Evolutionary conservation across 2,888 invertebrate species (phyloP), one percentile per base, ranked within the genome.

Genomic region (Epinotia demarniana): DNA sequence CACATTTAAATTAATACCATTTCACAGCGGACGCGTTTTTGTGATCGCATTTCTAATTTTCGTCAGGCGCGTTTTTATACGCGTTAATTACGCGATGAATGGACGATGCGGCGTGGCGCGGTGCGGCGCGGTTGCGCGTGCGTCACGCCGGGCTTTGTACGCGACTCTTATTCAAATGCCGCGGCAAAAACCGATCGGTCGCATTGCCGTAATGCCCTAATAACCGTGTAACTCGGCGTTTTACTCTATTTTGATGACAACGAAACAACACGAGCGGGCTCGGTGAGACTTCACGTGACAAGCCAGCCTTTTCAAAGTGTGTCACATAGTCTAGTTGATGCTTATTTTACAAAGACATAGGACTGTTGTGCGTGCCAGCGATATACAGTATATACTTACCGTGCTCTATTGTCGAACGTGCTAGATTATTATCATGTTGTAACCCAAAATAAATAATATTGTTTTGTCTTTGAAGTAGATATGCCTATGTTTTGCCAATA

Each of bases 31-130:
- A 84, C 82, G 73, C 80, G 79, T 83, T 89, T 90, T 90, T 90
- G 81, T 85, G 79, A 83, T 83, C 86, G 87, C 91, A 86, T 91
- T 92, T 91, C 90, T 87, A 89, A 93, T 91, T 92, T 91, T 90
- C 88, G 86, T 89, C 87, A 86, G 86, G 85, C 81, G 78, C 82
- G 83, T 89, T 93, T 93, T 93, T 93, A 85, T 85, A 89, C 85
- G 89, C 90, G 87, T 92, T 91, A 92, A 93, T 93, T 93, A 92
- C 85, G 88, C 81, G 83, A 87, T 92, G 93, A 93, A 93, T 92
- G 89, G 90, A 46, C 76, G 61, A 57, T 69, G 73, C 69, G 46
- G 58, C 69, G 69, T n/a, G 58, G 58, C 58, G 69, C 69, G 57
- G 69, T 57, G 76, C 81, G 78, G 78, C 79, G 80, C 78, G 77